Evolutionary conservation across 2,797 vertebrate species (phyloP).

Genomic region (Anabacerthia variegaticeps): DNA sequence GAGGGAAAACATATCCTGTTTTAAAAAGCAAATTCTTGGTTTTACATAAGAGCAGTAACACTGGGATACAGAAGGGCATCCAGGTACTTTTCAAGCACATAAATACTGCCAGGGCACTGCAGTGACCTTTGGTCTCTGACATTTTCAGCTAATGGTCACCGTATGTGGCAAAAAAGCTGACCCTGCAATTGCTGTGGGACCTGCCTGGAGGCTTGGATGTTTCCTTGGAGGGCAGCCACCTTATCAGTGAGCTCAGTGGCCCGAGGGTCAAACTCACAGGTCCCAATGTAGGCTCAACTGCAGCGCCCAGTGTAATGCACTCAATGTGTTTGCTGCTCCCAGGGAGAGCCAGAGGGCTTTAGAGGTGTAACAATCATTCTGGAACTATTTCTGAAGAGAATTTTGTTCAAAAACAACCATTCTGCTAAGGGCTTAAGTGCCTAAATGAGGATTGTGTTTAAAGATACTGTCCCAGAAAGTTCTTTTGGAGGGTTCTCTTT

Average conservation of each 20-base stretch:
- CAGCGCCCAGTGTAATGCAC: accelerated
- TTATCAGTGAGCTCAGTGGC: background rate
- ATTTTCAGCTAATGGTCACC: conserved; percentile 55
- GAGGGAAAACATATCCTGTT: background rate
- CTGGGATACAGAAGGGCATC: background rate
- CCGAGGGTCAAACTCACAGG: background rate
- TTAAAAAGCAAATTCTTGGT: background rate
- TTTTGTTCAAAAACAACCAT: background rate
- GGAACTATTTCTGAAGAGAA: background rate
- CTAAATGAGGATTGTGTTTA: background rate
- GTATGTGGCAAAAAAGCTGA: conserved; percentile 34
- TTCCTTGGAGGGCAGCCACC: background rate
- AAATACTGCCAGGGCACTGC: conserved; percentile 21
- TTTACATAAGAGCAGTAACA: background rate
- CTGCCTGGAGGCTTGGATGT: conserved; percentile 3
- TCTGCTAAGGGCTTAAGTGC: background rate
- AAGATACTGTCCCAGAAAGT: background rate
- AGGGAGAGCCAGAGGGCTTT: background rate
- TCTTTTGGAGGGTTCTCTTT: background rate
- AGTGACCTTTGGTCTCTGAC: conserved; percentile 26
- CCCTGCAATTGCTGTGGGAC: background rate
- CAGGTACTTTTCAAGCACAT: conserved; percentile 8
- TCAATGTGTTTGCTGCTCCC: accelerated
- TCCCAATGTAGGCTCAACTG: background rate
- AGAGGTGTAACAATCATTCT: background rate